Evolutionary conservation across 2,888 invertebrate species (phyloP).

Genomic region (Trichogramma evanescens): DNA sequence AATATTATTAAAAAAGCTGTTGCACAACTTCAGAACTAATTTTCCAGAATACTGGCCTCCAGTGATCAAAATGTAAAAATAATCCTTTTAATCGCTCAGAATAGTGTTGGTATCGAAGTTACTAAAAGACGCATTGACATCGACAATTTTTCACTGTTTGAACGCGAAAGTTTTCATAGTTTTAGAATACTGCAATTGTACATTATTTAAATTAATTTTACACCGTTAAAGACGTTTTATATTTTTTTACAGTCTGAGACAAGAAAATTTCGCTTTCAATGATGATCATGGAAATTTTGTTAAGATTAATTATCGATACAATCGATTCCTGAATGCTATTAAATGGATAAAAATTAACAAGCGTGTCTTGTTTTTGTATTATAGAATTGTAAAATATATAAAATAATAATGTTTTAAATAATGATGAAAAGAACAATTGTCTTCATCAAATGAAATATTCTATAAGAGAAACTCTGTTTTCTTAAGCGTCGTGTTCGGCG

Average conservation of each 20-base stretch:
- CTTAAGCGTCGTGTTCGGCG: slow-evolving; percentile 1
- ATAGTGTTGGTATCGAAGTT: neutral
- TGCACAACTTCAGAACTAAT: neutral
- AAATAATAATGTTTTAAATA: no score
- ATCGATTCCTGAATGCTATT: no score
- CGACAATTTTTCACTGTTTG: neutral
- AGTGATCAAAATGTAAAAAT: neutral
- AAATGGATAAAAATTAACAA: neutral
- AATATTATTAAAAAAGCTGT: neutral
- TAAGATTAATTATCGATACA: neutral
- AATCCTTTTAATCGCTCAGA: neutral
- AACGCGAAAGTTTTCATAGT: slow-evolving; percentile 8
- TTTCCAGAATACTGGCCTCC: no score
- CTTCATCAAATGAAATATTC: slow-evolving; percentile 5
- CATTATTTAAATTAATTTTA: slow-evolving; percentile 13
- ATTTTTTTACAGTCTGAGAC: slow-evolving; percentile 9
- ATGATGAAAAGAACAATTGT: neutral
- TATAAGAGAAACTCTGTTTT: slow-evolving; percentile 18
- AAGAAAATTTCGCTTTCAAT: slow-evolving; percentile 7
- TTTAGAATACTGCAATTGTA: slow-evolving; percentile 7
- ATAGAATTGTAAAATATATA: slow-evolving; percentile 19
- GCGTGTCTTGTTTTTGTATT: slow-evolving; percentile 16
- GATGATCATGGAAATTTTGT: neutral
- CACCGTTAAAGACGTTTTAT: slow-evolving; percentile 8
- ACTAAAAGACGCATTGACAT: neutral